Conservation (phyloP, 1,140 invertebrate species). For the Drosophila erecta region DNA sequence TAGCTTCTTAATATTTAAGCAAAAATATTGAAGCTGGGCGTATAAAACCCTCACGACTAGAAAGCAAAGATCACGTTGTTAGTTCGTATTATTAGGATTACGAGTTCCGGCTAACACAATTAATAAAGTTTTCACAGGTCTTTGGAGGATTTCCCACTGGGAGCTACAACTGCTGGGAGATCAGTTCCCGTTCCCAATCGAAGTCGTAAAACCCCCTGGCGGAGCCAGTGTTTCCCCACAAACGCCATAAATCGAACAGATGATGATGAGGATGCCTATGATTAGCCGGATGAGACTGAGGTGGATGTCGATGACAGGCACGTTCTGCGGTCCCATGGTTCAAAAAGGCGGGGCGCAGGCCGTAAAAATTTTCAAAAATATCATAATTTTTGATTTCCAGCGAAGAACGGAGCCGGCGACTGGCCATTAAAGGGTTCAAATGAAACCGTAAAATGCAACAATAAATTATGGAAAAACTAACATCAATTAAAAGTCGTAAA, state of each 20-base stretch:
- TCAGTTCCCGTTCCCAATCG: constrained; percentile 35
- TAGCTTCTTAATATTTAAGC: no score
- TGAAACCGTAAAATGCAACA: constrained; percentile 76
- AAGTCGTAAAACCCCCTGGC: constrained; percentile 30
- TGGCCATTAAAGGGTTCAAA: constrained; percentile 77
- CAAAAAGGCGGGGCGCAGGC: constrained; percentile 7
- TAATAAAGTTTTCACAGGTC: constrained; percentile 54
- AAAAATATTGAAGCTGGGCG: background rate
- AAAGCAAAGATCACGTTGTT: background rate
- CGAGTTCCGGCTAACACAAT: constrained; percentile 41
- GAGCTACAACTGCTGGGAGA: constrained; percentile 18
- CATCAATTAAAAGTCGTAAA: constrained; percentile 82
- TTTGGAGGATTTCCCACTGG: constrained; percentile 14
- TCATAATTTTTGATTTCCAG: constrained; percentile 77
- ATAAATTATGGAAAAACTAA: constrained; percentile 83
- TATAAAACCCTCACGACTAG: background rate
- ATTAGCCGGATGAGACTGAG: no score
- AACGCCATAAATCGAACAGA: constrained; percentile 66
- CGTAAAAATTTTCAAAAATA: constrained; percentile 82
- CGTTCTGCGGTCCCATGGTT: constrained; percentile 57
- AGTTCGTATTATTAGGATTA: constrained; percentile 6
- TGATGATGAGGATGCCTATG: constrained; percentile 25
- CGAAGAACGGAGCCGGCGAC: constrained; percentile 41
- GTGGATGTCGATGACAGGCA: constrained; percentile 31
- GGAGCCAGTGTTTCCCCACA: constrained; percentile 55